These are phyloP conservation scores for Synodontis membranacea DNA, from an alignment of 2,113 vertebrate genomes.

Conservation along the genomic window DNA sequence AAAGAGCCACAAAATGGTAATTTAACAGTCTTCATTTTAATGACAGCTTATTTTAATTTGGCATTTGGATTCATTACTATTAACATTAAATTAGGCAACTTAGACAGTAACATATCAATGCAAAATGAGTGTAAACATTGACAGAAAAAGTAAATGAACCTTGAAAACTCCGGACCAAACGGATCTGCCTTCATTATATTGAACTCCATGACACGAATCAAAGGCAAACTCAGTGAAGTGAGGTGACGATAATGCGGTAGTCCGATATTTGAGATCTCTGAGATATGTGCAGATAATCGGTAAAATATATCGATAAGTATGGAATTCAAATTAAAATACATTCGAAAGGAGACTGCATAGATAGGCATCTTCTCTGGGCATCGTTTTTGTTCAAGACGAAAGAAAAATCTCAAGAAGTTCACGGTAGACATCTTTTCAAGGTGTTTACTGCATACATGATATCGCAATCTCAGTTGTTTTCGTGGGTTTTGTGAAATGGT, in stretches of 20 bases:
- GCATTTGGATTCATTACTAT: background rate
- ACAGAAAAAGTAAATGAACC: background rate
- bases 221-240: background rate
- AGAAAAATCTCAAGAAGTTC: background rate
- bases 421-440: background rate
- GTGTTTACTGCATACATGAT: background rate
- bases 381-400: background rate
- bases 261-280: background rate
- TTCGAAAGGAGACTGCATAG: background rate
- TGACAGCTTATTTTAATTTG: slow-evolving; percentile 7
- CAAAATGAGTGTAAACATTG: background rate
- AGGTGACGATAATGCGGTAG: background rate
- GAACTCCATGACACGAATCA: background rate
- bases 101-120: background rate
- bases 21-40: slow-evolving; percentile 14
- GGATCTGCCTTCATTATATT: background rate
- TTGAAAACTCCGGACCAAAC: background rate
- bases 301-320: background rate
- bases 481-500: background rate
- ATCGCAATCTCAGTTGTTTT: background rate
- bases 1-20: background rate
- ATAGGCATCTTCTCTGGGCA: background rate
- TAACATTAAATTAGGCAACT: background rate
- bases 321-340: background rate
- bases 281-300: background rate